These are phyloP conservation scores for Galaxias olidus DNA, from an alignment of 2,797 vertebrate genomes.

Conservation along the genomic window DNA sequence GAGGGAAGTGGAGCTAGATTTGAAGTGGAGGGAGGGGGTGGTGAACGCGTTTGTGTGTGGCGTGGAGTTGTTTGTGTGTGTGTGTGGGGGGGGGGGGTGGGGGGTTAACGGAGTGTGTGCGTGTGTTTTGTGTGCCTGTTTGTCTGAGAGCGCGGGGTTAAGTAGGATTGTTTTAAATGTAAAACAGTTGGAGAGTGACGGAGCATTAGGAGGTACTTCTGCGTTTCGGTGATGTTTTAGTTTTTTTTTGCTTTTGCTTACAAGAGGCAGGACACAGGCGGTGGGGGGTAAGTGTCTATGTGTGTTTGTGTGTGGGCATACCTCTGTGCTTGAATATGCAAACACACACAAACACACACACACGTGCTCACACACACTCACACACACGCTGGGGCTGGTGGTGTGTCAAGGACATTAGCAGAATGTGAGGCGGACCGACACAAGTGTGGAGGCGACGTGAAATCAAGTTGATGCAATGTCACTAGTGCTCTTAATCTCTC, in stretches of 20 bases:
- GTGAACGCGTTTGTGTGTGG: background rate
- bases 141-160: constrained; percentile 15
- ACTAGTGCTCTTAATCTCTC: constrained; percentile 80
- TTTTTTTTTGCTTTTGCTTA: constrained; percentile 71
- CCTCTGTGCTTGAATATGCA: constrained; percentile 58
- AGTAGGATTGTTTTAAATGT: constrained; percentile 49
- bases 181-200: constrained; percentile 66
- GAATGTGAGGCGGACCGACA: constrained; percentile 82
- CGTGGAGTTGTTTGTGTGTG: constrained; percentile 15
- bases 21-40: background rate
- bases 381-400: constrained; percentile 70
- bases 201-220: constrained; percentile 68
- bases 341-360: background rate
- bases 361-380: constrained; percentile 10
- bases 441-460: constrained; percentile 80
- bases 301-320: constrained; percentile 35
- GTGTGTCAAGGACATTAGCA: constrained; percentile 81
- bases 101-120: no score
- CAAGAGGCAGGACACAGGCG: constrained; percentile 77
- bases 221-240: constrained; percentile 76
- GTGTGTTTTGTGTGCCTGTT: constrained; percentile 8
- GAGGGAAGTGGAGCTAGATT: constrained; percentile 3
- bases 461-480: constrained; percentile 88
- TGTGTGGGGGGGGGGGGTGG: constrained; percentile 4
- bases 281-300: constrained; percentile 45